Conservation (phyloP, 2,113 vertebrate genomes). For the Thunnus maccoyii region DNA sequence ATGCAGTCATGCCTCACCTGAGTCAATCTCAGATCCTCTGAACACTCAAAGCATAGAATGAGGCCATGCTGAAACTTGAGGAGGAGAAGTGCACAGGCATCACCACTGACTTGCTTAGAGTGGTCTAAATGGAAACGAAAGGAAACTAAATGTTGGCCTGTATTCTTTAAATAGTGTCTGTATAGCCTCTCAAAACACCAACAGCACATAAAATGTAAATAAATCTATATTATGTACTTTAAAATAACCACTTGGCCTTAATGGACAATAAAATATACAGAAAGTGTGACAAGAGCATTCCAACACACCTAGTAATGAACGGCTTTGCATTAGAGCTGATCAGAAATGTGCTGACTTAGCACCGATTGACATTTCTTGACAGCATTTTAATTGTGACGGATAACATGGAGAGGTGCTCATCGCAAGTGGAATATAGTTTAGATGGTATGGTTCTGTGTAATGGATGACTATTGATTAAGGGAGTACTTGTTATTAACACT, state of each 20-base stretch:
- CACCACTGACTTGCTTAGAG: conserved; percentile 29
- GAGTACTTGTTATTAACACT: conserved; percentile 34
- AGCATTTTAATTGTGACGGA: conserved; percentile 38
- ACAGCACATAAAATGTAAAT: conserved; percentile 2
- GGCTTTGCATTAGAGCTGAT: neutral
- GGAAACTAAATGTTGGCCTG: conserved; percentile 9
- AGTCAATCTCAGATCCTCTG: neutral
- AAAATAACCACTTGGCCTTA: neutral
- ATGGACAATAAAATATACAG: conserved; percentile 17
- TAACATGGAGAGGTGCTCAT: conserved; percentile 12
- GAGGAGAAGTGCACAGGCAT: conserved; percentile 39
- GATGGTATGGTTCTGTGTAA: neutral
- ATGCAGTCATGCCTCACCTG: neutral
- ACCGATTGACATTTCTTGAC: conserved; percentile 15
- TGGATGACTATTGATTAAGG: conserved; percentile 48
- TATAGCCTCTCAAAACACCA: conserved; percentile 4
- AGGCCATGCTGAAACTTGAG: conserved; percentile 32
- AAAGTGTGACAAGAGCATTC: neutral
- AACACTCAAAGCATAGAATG: neutral
- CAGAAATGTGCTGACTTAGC: conserved; percentile 9
- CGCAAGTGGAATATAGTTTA: conserved; percentile 19
- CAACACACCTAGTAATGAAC: neutral
- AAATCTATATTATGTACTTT: conserved; percentile 16
- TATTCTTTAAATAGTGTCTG: conserved; percentile 9
- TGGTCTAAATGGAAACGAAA: conserved; percentile 58